These are phyloP conservation scores for Lithobates pipiens DNA, from an alignment of 2,797 vertebrate species.

Conservation along the genomic window DNA sequence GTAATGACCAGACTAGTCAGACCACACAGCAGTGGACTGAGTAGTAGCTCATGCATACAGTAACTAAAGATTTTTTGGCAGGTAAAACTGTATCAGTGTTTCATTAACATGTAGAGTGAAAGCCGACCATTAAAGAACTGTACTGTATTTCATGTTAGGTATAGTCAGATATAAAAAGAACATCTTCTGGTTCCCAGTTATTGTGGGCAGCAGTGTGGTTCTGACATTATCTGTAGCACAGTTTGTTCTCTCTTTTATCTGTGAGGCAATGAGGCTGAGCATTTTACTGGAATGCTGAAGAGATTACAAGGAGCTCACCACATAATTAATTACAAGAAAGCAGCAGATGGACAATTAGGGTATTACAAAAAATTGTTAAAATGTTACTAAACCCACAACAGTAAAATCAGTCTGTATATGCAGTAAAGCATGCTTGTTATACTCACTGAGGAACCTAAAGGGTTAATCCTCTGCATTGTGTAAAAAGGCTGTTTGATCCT, in stretches of 20 bases:
- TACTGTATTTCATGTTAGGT: neutral
- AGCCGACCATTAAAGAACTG: neutral
- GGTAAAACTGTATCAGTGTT: no score
- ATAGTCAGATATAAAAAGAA: neutral
- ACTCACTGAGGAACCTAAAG: no score
- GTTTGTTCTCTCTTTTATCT: slow-evolving; percentile 28
- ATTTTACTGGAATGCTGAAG: neutral
- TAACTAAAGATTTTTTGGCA: no score
- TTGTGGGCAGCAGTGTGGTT: neutral
- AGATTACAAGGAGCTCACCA: neutral
- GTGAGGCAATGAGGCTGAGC: neutral
- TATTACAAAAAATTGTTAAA: neutral
- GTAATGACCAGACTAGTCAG: no score
- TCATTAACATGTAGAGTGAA: no score
- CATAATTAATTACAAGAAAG: neutral
- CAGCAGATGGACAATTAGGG: neutral
- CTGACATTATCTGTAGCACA: slow-evolving; percentile 15
- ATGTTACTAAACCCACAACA: no score
- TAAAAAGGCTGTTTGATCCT: no score
- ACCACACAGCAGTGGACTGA: no score
- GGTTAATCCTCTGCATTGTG: no score
- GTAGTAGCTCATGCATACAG: no score
- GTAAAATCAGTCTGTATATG: no score
- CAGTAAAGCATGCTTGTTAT: no score
- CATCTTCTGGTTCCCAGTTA: neutral